Percentiles rank a stretch among this genome's conserved stretches.
These are phyloP conservation scores for Capreolus pygargus DNA, from an alignment of 2,113 vertebrate species.

Conservation along the genomic window DNA sequence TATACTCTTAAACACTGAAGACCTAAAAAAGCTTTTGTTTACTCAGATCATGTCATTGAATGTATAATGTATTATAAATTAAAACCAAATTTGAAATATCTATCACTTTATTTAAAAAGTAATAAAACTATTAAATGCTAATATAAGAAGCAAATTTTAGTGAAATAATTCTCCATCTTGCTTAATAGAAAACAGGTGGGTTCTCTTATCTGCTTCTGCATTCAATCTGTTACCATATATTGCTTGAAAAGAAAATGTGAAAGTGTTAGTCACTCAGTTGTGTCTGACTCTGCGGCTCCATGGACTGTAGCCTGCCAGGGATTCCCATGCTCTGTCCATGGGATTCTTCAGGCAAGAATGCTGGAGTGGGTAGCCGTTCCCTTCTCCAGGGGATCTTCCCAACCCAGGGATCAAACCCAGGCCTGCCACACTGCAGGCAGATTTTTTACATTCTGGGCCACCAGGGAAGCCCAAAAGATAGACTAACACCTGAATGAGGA, in stretches of 20 bases:
- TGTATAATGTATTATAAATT: constrained; percentile 19
- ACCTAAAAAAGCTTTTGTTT: neutral
- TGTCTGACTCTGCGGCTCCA: neutral
- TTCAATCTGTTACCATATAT: constrained; percentile 15
- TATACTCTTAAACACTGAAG: constrained; percentile 7
- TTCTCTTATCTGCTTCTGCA: neutral
- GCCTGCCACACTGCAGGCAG: neutral
- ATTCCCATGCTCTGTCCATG: neutral
- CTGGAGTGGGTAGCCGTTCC: neutral
- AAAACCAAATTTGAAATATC: neutral
- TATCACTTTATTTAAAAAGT: constrained; percentile 8
- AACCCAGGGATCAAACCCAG: neutral
- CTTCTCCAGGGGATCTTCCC: neutral
- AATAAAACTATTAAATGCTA: neutral
- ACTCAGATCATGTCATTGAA: neutral
- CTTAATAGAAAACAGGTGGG: constrained; percentile 39
- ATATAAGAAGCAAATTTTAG: neutral
- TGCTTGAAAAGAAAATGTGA: constrained; percentile 20
- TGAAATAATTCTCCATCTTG: neutral
- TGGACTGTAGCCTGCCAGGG: neutral
- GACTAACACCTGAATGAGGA: neutral
- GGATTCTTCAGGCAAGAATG: neutral
- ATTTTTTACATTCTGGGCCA: neutral
- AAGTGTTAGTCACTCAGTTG: neutral
- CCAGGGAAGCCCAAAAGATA: neutral